Base-by-base conservation (phyloP, 30 jellyfish, hydroid and myxozoan species). In the Chrysaora quinquecirrha region DNA sequence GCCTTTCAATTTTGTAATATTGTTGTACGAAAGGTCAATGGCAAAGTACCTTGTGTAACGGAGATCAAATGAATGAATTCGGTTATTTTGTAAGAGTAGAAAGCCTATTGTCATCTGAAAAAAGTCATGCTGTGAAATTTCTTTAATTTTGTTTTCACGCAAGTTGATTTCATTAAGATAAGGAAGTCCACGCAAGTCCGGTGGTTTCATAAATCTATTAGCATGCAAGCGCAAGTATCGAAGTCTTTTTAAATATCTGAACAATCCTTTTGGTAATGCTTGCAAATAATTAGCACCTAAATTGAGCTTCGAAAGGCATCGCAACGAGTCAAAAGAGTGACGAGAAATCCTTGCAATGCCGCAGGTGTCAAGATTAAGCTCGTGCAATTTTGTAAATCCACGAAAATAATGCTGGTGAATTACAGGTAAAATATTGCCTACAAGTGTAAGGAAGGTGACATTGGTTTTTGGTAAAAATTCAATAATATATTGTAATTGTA, bases 11-110 rank as follows among this genome's bases (percentile, higher is more conserved):
- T 0, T 29, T 29, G 30, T 54, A 1, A 78, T 66, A 1, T 29
- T 25, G 46, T 78, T 78, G 34, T 35, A 52, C 0, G 82, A 63
- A 68, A 64, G 60, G 21, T 78, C 89, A 28, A 52, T 7, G 19
- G 6, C 25, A 16, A 52, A 25, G 68, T 52, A 52, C 4, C 19
- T 52, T 20, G 68, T 19, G 19, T 52, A 4, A 2, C 6, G 27
- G 3, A 52, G 68, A 52, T 52, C 29, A 19, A 52, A 52, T 16
- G 68, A 52, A 2, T 52, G 29, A 52, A 52, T 52, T 52, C 27
- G 6, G 25, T 52, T 52, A 25, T 52, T 10, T 52, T 19, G 27
- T 4, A 52, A 25, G 27, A 20, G 19, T 3, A 52, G 24, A 4
- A 2, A 2, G 29, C 3, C 2, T 9, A 52, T 52, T 2, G 68